Evolutionary conservation across 1,140 invertebrate species (phyloP).

Genomic region (Neodiprion lecontei): DNA sequence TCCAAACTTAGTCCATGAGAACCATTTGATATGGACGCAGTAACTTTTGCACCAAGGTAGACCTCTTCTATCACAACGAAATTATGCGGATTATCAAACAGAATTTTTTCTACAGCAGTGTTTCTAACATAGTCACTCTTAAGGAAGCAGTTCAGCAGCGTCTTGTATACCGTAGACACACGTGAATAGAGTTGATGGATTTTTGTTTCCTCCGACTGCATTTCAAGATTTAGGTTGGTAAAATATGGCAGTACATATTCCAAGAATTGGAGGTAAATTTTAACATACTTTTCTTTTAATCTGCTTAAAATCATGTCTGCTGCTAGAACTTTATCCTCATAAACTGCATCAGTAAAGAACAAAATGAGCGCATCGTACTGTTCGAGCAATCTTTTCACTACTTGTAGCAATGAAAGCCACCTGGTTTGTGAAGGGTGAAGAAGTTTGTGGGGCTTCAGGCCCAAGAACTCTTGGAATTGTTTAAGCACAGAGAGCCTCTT

Average conservation of each 20-base stretch:
- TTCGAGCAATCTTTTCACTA: constrained; percentile 27
- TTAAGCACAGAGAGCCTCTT: constrained; percentile 37
- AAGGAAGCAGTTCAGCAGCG: constrained; percentile 29
- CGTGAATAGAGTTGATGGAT: constrained; percentile 28
- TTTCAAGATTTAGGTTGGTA: constrained; percentile 23
- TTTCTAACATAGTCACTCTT: constrained; percentile 25
- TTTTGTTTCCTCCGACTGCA: constrained; percentile 29
- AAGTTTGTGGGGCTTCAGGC: constrained; percentile 43
- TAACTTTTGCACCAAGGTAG: constrained; percentile 29
- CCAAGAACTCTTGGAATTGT: constrained; percentile 43
- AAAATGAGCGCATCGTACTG: constrained; percentile 27
- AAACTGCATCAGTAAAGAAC: constrained; percentile 22
- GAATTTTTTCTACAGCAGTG: constrained; percentile 17
- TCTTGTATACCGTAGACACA: constrained; percentile 23
- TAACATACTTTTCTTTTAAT: constrained; percentile 10
- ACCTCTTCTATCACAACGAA: constrained; percentile 22
- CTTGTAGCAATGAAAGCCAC: constrained; percentile 29
- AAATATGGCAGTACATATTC: constrained; percentile 21
- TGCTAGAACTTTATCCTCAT: background rate
- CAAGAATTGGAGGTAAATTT: constrained; percentile 24
- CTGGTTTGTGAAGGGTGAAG: constrained; percentile 46
- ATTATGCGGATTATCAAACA: constrained; percentile 24
- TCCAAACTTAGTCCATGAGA: constrained; percentile 8
- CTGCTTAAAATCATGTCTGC: constrained; percentile 9
- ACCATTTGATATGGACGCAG: constrained; percentile 17